These are phyloP conservation scores for Hippocampus kuda DNA, from an alignment of 2,797 vertebrate genomes.

Conservation along the genomic window DNA sequence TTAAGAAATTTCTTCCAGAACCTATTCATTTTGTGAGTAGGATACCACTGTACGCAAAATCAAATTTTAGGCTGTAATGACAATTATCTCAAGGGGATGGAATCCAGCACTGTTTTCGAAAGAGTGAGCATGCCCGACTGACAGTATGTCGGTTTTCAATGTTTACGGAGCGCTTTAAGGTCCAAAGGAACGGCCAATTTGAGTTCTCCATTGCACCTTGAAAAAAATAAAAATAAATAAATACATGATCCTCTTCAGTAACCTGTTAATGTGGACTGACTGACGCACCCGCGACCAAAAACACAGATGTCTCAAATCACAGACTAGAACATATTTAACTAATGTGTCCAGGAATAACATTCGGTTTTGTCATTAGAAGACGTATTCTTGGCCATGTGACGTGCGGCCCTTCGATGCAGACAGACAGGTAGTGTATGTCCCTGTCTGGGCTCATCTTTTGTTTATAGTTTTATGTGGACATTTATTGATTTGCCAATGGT, in stretches of 20 bases:
- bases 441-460: slow-evolving; percentile 32
- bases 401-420: slow-evolving; percentile 27
- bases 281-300: slow-evolving; percentile 37
- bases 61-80: not conserved
- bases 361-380: slow-evolving; percentile 47
- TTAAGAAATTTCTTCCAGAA: no score
- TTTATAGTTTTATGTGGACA: not conserved
- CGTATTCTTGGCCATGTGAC: slow-evolving; percentile 40
- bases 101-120: slow-evolving; percentile 46
- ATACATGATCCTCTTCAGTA: slow-evolving; percentile 16
- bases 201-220: slow-evolving; percentile 29
- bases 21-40: no score
- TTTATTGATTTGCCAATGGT: slow-evolving; percentile 4
- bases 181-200: slow-evolving; percentile 40
- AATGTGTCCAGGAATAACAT: slow-evolving; percentile 38
- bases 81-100: slow-evolving; percentile 38
- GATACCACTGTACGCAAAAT: no score
- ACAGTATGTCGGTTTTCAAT: slow-evolving; percentile 44
- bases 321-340: slow-evolving; percentile 43
- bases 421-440: slow-evolving; percentile 39
- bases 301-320: slow-evolving; percentile 52
- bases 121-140: slow-evolving; percentile 24
- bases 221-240: slow-evolving; percentile 16
- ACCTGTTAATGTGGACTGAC: slow-evolving; percentile 24
- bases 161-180: slow-evolving; percentile 43